Percentiles rank a stretch among this genome's conserved stretches.
These are phyloP conservation scores for Silurus meridionalis DNA, from an alignment of 2,113 vertebrate species.

Conservation along the genomic window DNA sequence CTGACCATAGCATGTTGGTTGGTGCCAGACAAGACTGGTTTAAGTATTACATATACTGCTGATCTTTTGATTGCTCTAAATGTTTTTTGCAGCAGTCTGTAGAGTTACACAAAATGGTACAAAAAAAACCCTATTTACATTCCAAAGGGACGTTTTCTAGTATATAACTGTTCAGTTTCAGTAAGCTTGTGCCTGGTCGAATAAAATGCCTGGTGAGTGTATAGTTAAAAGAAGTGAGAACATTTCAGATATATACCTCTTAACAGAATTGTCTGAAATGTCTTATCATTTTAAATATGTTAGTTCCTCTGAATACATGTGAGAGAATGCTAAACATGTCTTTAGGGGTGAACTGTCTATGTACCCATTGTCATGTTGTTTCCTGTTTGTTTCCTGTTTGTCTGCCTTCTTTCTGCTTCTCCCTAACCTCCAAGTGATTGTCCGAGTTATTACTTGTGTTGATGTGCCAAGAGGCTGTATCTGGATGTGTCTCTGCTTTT, in stretches of 20 bases:
- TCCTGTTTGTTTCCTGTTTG: constrained; percentile 36
- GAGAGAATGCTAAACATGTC: constrained; percentile 10
- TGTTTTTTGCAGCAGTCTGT: not conserved
- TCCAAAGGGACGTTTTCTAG: not conserved
- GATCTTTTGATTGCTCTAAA: not conserved
- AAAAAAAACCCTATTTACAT: too few relatives aligned
- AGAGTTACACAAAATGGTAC: not conserved
- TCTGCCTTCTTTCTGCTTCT: constrained; percentile 17
- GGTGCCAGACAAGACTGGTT: not conserved
- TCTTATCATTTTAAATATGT: not conserved
- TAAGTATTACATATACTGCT: not conserved
- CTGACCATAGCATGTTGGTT: not conserved
- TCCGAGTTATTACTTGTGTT: not conserved
- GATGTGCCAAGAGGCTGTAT: not conserved
- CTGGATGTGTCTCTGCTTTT: constrained; percentile 26
- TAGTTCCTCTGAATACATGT: not conserved
- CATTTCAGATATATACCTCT: too few relatives aligned
- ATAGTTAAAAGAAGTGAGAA: not conserved
- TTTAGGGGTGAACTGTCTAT: not conserved
- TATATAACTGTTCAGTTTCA: not conserved
- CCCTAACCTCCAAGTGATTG: constrained; percentile 3
- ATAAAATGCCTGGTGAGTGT: not conserved
- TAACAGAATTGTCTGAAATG: too few relatives aligned
- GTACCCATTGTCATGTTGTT: constrained; percentile 21
- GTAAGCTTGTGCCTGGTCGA: not conserved